Base-by-base conservation (phyloP, 2,113 vertebrate species). In the Campylorhamphus procurvoides region DNA sequence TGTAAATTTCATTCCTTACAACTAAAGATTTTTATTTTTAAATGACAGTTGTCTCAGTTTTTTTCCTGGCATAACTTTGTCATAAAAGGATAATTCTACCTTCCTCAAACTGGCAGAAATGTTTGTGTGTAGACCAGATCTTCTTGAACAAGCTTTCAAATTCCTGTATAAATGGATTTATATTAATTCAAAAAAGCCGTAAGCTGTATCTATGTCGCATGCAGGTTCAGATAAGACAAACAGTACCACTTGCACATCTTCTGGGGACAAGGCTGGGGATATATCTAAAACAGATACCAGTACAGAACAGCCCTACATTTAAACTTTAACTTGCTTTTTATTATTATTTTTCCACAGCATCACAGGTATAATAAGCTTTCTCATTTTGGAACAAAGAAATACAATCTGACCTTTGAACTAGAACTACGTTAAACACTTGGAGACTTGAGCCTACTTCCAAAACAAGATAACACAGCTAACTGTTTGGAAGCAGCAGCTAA, bases 391-490 rank as follows among this genome's bases (percentile, higher is more conserved):
- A 93, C 81, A 93, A 90, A 90, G 86, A 80, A 86, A 86, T 62
- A 75, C 27, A 67, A 64, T 47, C 69, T 89, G 80, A 83, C 85
- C 85, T 94, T 97, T 94, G 94, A 95, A 94, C 85, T 3, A 77
- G 33, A 86, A 58, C 73, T 52, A 80, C 3, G 0, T 71, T 95
- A 86, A 92, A 84, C n/a, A 78, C 73, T 74, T 19, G 37, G 67
- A 82, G 53, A 90, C 73, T 83, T 10, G 7, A 95, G 40, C n/a
- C 92, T 59, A 20, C 60, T 81, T 90, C 83, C 90, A 92, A 95
- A 95, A 83, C 33, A 49, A 94, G 77, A 81, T 93, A 90, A 93
- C 56, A 52, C 1, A 0, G 49, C 27, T 73, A 95, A 80, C 87
- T 67, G 81, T 79, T 87, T 89, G 73, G 66, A 94, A 96, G 80